These are phyloP conservation scores for Apamea crenata DNA, from an alignment of 2,888 invertebrate genomes.

Conservation along the genomic window DNA sequence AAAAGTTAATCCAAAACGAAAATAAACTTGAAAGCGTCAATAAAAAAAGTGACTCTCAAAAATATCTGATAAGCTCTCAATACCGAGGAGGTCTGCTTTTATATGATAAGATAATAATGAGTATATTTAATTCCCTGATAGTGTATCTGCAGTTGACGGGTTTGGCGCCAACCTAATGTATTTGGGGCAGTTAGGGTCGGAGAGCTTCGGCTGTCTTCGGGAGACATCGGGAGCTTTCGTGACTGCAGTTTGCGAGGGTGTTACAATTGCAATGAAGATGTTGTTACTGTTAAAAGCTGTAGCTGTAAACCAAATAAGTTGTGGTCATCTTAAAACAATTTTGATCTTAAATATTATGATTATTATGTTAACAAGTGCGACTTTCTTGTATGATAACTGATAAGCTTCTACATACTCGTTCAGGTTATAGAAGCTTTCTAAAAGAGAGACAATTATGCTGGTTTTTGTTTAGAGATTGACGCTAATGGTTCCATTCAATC, in stretches of 20 bases:
- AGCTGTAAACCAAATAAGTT: not conserved
- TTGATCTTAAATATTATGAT: not conserved
- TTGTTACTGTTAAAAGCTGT: not conserved
- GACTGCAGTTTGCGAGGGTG: not conserved
- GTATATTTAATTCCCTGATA: constrained; percentile 66
- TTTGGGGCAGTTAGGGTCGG: constrained; percentile 44
- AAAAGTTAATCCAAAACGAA: constrained; percentile 22
- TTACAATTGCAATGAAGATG: not conserved
- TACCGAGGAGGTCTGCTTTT: constrained; percentile 57
- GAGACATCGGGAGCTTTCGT: constrained; percentile 2
- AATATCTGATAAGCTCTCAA: constrained; percentile 57
- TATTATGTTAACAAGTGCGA: not conserved
- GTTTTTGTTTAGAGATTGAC: not conserved
- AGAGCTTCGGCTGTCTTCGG: constrained; percentile 32
- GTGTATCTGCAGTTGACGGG: constrained; percentile 61
- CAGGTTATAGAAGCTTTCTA: not conserved
- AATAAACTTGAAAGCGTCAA: constrained; percentile 34
- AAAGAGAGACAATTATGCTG: not conserved
- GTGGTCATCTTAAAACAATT: not conserved
- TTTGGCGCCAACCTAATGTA: constrained; percentile 68
- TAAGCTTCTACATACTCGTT: not conserved
- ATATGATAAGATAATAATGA: constrained; percentile 66
- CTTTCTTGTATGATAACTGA: no score
- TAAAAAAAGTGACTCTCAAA: constrained; percentile 52
- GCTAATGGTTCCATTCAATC: not conserved